These are phyloP conservation scores for Mesembrinibis cayennensis DNA, from an alignment of 2,113 vertebrate species.

Conservation along the genomic window DNA sequence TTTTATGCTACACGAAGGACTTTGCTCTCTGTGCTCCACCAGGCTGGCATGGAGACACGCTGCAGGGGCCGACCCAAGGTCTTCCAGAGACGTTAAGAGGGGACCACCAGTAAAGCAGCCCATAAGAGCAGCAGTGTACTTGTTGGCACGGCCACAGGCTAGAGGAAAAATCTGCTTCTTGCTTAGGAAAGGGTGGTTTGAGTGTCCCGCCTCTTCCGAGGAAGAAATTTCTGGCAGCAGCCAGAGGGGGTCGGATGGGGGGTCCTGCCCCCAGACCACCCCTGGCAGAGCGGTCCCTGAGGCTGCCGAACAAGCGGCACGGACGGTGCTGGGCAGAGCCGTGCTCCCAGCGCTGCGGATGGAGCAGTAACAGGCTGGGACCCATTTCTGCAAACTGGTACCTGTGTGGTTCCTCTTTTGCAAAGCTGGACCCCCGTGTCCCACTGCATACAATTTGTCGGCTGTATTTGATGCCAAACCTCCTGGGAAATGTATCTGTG, in stretches of 20 bases:
- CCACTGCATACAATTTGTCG: too few relatives aligned
- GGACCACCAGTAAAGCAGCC: neutral
- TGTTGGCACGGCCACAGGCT: neutral
- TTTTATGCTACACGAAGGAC: neutral
- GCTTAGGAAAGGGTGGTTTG: neutral
- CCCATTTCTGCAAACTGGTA: neutral
- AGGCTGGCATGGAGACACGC: neutral
- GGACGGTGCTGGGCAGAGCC: neutral
- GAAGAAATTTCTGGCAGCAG: neutral
- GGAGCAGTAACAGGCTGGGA: neutral
- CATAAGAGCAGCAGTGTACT: neutral
- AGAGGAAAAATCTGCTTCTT: neutral
- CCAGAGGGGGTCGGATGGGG: rapidly evolving
- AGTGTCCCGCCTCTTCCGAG: neutral
- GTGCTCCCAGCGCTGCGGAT: neutral
- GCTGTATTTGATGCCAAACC: neutral
- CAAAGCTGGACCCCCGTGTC: neutral
- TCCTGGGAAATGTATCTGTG: neutral
- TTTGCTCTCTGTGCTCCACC: neutral
- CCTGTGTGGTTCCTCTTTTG: neutral
- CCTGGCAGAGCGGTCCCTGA: neutral
- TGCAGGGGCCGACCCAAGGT: neutral
- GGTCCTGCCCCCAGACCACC: neutral
- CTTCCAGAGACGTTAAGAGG: neutral
- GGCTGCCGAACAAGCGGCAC: neutral